Evolutionary conservation across 2,797 vertebrate genomes (phyloP).

Genomic region (Luscinia luscinia): DNA sequence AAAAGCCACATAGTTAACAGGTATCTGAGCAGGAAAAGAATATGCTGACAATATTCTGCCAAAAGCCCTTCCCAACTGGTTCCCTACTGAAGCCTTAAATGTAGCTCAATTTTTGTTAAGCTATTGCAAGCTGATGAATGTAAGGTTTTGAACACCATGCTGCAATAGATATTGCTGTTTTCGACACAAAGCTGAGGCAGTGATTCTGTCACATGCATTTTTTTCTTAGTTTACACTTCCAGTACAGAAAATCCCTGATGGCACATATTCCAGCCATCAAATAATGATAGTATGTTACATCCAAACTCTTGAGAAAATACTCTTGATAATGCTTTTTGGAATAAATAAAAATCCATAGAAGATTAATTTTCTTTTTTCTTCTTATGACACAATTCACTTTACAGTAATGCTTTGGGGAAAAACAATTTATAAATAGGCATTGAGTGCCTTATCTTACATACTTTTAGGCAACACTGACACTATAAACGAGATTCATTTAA

Average conservation of each 20-base stretch:
- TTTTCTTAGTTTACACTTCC: background rate
- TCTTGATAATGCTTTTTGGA: background rate
- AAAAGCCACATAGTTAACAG: background rate
- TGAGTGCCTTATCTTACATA: background rate
- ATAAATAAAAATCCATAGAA: background rate
- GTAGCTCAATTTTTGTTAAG: background rate
- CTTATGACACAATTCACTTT: background rate
- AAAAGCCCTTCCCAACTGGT: background rate
- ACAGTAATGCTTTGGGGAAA: background rate
- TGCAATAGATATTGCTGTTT: background rate
- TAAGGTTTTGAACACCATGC: background rate
- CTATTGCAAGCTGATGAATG: background rate
- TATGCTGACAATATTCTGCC: background rate
- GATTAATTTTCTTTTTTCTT: background rate
- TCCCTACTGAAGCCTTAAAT: background rate
- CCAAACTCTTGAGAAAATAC: background rate
- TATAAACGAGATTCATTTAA: background rate
- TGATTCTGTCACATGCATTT: background rate
- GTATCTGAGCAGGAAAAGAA: background rate
- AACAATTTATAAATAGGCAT: background rate
- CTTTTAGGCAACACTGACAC: background rate
- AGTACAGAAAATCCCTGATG: background rate
- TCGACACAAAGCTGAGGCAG: background rate
- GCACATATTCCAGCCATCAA: background rate
- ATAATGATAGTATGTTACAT: background rate